Percentiles rank a stretch among this genome's conserved stretches.
Evolutionary conservation across 1,140 invertebrate genomes (phyloP).

Genomic region (Sarcophaga peregrina): DNA sequence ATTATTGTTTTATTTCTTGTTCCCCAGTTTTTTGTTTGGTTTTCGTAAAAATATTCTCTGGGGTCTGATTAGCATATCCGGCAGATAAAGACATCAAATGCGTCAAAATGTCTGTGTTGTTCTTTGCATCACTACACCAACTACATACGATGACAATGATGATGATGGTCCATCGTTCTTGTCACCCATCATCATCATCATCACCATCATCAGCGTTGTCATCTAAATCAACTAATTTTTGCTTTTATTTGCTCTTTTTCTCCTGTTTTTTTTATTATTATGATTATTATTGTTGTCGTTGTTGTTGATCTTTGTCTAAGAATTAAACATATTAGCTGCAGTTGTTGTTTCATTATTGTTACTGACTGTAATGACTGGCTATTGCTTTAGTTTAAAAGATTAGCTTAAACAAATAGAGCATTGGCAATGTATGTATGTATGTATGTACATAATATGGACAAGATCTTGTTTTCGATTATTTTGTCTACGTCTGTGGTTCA

Average conservation of each 20-base stretch:
- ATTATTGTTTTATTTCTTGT: not conserved
- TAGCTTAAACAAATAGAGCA: constrained; percentile 19
- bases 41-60: not conserved
- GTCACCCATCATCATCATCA: constrained; percentile 32
- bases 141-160: not conserved
- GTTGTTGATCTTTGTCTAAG: not conserved
- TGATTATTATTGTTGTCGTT: not conserved
- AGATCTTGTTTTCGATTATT: not conserved
- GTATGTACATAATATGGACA: not conserved
- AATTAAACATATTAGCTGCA: not conserved
- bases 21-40: not conserved
- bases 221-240: constrained; percentile 41
- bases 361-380: not conserved
- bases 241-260: not conserved
- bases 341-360: not conserved
- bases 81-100: constrained; percentile 34
- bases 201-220: constrained; percentile 12
- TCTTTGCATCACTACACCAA: too few species aligned
- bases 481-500: not conserved
- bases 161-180: constrained; percentile 34
- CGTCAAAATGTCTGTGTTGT: constrained; percentile 34
- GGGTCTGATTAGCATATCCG: constrained; percentile 41
- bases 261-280: not conserved
- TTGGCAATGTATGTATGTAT: not conserved
- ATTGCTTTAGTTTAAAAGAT: not conserved